Evolutionary conservation across 64 coral and sea anemone genomes (phyloP).

Genomic region (Montipora foliosa): DNA sequence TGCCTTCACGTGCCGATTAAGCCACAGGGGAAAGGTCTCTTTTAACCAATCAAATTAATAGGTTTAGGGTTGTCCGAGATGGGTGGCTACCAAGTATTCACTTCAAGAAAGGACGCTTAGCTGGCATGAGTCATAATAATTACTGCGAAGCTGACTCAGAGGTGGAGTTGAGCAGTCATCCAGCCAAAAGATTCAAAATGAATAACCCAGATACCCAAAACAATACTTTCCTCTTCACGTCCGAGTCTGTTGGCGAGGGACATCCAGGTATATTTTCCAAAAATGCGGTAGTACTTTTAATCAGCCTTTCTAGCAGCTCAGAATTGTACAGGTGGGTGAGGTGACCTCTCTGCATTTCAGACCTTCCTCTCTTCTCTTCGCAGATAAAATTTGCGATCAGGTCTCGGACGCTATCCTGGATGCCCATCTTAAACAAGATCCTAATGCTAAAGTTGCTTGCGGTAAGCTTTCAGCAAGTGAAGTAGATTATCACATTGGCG

Average conservation of each 20-base stretch:
- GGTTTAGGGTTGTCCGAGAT: constrained; percentile 8
- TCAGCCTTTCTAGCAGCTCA: background rate
- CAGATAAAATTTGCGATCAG: constrained; percentile 97
- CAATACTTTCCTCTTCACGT: constrained; percentile 87
- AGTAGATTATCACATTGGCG: background rate
- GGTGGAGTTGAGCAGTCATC: background rate
- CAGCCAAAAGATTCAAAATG: constrained; percentile 60
- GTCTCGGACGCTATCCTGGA: constrained; percentile 94
- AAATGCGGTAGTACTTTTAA: background rate
- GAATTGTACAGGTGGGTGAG: background rate
- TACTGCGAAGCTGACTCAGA: background rate
- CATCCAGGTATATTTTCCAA: constrained; percentile 76
- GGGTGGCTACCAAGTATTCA: background rate
- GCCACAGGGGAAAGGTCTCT: constrained; percentile 15
- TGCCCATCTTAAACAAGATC: constrained; percentile 87
- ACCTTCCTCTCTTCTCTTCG: background rate
- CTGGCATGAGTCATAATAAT: constrained; percentile 28
- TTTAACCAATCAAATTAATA: constrained; percentile 25
- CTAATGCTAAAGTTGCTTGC: constrained; percentile 92
- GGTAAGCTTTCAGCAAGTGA: constrained; percentile 60
- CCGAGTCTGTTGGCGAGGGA: constrained; percentile 88
- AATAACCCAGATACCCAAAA: constrained; percentile 64
- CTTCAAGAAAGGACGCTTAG: background rate
- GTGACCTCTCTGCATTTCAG: background rate
- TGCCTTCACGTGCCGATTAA: background rate